Percentiles rank a stretch among this genome's conserved stretches.
phyloP scores from a whole-genome alignment of 2,888 invertebrate genomes.

The Caenorhabditis sp. region DNA sequence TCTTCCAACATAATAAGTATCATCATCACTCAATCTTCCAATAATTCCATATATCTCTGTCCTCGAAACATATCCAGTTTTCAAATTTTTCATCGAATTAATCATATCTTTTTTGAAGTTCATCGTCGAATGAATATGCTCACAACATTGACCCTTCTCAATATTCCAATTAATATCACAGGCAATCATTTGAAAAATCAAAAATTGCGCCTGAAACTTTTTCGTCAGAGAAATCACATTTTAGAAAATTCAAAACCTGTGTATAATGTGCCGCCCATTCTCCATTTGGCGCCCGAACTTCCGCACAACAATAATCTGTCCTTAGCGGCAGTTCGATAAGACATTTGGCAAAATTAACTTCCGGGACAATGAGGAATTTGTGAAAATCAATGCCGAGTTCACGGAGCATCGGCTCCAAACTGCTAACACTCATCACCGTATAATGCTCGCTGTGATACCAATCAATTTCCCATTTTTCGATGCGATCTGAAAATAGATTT shows the following conservation, averaged over 20 bases:
- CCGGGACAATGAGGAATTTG: not conserved
- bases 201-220: not conserved
- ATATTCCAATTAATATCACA: not conserved
- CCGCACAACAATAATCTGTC: not conserved
- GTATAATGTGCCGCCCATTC: not conserved
- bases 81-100: not conserved
- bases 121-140: not conserved
- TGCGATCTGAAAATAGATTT: not conserved
- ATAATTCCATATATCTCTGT: not conserved
- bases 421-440: not conserved
- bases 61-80: not conserved
- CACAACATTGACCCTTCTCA: not conserved
- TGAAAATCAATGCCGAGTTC: not conserved
- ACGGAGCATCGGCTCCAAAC: not conserved
- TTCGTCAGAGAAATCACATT: not conserved
- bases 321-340: not conserved
- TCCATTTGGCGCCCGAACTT: not conserved
- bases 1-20: not conserved
- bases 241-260: not conserved
- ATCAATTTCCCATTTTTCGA: not conserved
- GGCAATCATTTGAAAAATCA: not conserved
- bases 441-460: not conserved
- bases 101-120: not conserved
- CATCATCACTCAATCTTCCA: not conserved
- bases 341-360: not conserved